Evolutionary conservation across 2,113 vertebrate genomes (phyloP).

Genomic region (Zosterops lateralis): DNA sequence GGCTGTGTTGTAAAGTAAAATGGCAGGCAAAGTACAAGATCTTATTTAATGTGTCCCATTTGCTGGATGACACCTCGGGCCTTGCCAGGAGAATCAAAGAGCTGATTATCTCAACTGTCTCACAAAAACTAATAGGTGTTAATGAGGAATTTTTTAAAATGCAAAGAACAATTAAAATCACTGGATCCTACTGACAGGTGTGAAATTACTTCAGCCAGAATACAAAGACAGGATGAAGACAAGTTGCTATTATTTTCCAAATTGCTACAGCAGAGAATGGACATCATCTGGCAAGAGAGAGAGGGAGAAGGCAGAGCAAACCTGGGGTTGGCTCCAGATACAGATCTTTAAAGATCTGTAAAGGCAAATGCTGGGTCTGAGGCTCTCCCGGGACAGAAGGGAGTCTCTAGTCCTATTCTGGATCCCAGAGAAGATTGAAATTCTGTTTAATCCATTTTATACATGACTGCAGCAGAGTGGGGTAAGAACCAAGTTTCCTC

Average conservation of each 20-base stretch:
- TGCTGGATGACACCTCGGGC: background rate
- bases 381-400: background rate
- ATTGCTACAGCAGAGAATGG: background rate
- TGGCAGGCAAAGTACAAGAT: background rate
- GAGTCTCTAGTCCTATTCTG: background rate
- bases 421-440: background rate
- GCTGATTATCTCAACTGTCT: background rate
- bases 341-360: background rate
- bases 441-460: background rate
- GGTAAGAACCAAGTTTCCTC: background rate
- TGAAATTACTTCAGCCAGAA: background rate
- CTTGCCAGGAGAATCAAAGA: constrained; percentile 9
- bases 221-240: background rate
- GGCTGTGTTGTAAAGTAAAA: background rate
- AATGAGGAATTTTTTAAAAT: background rate
- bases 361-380: background rate
- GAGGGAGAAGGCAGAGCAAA: background rate
- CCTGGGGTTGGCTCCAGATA: background rate
- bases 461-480: background rate
- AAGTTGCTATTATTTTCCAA: background rate
- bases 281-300: background rate
- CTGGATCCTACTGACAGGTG: background rate
- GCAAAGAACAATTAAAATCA: background rate
- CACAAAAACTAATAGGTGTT: background rate
- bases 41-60: background rate